phyloP scores from a whole-genome alignment of 2,888 invertebrate genomes.

The Steromphala cineraria region DNA sequence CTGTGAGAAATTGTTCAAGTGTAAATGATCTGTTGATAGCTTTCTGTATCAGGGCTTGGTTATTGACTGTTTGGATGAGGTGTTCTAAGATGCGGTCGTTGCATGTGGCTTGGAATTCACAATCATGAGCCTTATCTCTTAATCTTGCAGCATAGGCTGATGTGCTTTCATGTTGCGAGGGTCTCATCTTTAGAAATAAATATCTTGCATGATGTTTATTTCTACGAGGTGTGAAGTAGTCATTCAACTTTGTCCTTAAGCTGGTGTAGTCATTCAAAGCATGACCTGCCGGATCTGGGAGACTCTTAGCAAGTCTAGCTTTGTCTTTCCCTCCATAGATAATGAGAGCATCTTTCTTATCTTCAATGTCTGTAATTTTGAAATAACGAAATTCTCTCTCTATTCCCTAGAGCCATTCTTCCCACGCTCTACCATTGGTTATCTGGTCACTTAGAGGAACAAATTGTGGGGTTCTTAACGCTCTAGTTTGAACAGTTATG shows the following conservation, averaged over 20 bases:
- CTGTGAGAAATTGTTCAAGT: neutral
- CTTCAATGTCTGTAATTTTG: conserved; percentile 13
- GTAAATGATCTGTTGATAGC: too few relatives aligned
- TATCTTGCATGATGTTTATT: too few relatives aligned
- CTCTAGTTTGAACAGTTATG: conserved; percentile 7
- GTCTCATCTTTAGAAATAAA: too few relatives aligned
- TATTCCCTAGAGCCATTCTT: conserved; percentile 29
- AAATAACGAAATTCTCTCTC: conserved; percentile 30
- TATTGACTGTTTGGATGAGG: conserved; percentile 22
- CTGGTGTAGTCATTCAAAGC: too few relatives aligned
- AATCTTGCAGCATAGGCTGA: conserved; percentile 14
- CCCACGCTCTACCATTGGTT: conserved; percentile 21
- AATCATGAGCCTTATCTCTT: conserved; percentile 20
- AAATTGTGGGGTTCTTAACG: conserved; percentile 23
- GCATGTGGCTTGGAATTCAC: conserved; percentile 17
- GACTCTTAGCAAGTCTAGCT: conserved; percentile 11
- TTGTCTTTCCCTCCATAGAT: conserved; percentile 29
- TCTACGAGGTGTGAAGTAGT: too few relatives aligned
- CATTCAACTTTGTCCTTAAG: too few relatives aligned
- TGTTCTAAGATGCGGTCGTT: conserved; percentile 26
- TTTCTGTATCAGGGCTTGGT: too few relatives aligned
- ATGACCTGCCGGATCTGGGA: conserved; percentile 9
- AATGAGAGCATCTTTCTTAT: conserved; percentile 27
- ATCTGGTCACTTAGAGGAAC: neutral
- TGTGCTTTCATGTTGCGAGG: neutral